Base-by-base conservation (phyloP, 2,113 vertebrate genomes). In the Ibidorhyncha struthersii region DNA sequence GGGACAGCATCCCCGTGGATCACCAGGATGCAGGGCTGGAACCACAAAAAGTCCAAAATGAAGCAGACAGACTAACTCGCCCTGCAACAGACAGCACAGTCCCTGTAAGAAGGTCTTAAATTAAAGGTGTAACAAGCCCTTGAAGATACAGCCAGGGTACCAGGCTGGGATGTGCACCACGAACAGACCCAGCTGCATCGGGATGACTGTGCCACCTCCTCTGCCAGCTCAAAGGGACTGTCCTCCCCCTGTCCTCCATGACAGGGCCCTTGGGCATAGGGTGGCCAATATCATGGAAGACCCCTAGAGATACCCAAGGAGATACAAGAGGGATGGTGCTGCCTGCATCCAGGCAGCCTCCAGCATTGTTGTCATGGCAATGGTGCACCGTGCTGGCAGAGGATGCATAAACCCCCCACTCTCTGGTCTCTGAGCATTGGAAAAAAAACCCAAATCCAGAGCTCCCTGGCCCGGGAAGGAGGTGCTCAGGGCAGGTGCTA, bases 151-250 rank as follows among this genome's bases (percentile, higher is more conserved):
- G 40, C 20, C 32, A 34, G 63, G 34, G 13, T 6, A 27, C 52
- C 41, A 6, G 63, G 25, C n/a, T 41, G 58, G 43, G 43, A 32
- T 4, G 36, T 13, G 16, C 27, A 18, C 38, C 67, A 4, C 0
- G 0, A 40, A 49, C 47, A 41, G 73, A 14, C 14, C 19, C 61
- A 9, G 45, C 66, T 63, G 93, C 59, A 10, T 3, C 0, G 0
- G 36, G 41, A 23, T 62, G 50, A 45, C 6, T 3, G 30, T 66
- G 67, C 34, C 76, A 36, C 36, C 66, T 52, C 40, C 34, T 18
- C 34, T 47, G 59, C 26, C 80, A 52, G 66, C 40, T 36, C 81
- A 3, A 2, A 2, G 66, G 55, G 27, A 20, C 74, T 43, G 61
- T 47, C 58, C 59, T 59, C 40, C 21, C 56, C 36, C 78, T 17